These are phyloP conservation scores for Oncorhynchus clarkii DNA, from an alignment of 2,113 vertebrate genomes.

Conservation along the genomic window DNA sequence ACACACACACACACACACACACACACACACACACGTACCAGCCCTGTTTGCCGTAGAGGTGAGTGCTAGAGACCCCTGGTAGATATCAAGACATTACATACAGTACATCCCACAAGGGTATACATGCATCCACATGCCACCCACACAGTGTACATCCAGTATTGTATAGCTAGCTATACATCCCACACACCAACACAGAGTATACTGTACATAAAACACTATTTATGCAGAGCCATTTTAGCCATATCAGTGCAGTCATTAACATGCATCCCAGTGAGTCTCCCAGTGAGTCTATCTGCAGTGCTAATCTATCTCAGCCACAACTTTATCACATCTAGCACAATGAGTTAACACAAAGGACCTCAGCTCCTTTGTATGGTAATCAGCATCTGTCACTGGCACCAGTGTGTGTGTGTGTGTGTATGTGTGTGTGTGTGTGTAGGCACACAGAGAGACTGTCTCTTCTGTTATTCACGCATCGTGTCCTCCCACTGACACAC, in stretches of 20 bases:
- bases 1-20: neutral
- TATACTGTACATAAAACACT: too few species aligned
- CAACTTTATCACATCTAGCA: constrained; percentile 19
- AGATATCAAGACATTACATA: neutral
- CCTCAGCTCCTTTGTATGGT: constrained; percentile 34
- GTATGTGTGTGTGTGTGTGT: neutral
- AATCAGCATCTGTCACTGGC: constrained; percentile 17
- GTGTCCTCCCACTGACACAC: neutral
- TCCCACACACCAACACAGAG: too few species aligned
- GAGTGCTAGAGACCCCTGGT: neutral
- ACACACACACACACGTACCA: neutral
- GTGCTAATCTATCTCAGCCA: neutral
- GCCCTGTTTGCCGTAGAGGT: neutral
- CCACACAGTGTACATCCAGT: neutral
- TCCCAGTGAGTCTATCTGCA: too few species aligned
- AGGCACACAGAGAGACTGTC: neutral
- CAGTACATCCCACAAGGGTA: neutral
- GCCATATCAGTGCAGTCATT: too few species aligned
- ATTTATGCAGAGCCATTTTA: too few species aligned
- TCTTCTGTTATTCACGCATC: neutral
- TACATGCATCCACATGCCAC: neutral
- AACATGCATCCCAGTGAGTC: too few species aligned
- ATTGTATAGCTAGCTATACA: too few species aligned
- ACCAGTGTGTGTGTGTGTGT: neutral
- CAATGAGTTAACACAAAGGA: constrained; percentile 1